phyloP scores from a whole-genome alignment of 2,888 invertebrate genomes.

The Peribatodes rhomboidaria region DNA sequence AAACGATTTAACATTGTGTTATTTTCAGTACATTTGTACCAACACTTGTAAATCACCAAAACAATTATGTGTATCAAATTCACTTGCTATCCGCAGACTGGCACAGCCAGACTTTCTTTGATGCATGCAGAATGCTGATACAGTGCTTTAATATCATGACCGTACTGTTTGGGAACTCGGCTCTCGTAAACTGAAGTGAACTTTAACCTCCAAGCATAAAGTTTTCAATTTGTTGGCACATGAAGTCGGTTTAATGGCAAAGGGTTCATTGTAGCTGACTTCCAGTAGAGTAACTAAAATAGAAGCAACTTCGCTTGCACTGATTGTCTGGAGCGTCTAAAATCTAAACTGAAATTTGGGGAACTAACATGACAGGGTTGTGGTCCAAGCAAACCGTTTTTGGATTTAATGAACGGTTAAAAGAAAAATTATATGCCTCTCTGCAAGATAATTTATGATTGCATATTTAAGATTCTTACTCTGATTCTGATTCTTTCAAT shows the following conservation, averaged over 20 bases:
- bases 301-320: not conserved
- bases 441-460: too few relatives aligned
- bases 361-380: too few relatives aligned
- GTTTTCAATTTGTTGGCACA: conserved; percentile 7
- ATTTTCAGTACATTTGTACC: too few relatives aligned
- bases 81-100: conserved; percentile 38
- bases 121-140: conserved; percentile 54
- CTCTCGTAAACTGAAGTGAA: conserved; percentile 5
- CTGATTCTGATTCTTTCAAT: too few relatives aligned
- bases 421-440: too few relatives aligned
- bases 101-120: conserved; percentile 44
- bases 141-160: conserved; percentile 35
- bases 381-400: too few relatives aligned
- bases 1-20: too few relatives aligned
- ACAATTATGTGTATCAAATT: conserved; percentile 40
- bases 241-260: conserved; percentile 16
- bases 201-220: conserved; percentile 9
- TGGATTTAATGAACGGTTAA: too few relatives aligned
- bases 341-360: too few relatives aligned
- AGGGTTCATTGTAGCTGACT: conserved; percentile 8
- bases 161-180: conserved; percentile 17
- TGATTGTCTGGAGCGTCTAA: not conserved
- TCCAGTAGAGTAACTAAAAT: conserved; percentile 3
- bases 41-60: conserved; percentile 9
- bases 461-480: too few relatives aligned